Evolutionary conservation across 1,140 invertebrate genomes (phyloP).

Genomic region (Venustaconcha ellipsiformis): DNA sequence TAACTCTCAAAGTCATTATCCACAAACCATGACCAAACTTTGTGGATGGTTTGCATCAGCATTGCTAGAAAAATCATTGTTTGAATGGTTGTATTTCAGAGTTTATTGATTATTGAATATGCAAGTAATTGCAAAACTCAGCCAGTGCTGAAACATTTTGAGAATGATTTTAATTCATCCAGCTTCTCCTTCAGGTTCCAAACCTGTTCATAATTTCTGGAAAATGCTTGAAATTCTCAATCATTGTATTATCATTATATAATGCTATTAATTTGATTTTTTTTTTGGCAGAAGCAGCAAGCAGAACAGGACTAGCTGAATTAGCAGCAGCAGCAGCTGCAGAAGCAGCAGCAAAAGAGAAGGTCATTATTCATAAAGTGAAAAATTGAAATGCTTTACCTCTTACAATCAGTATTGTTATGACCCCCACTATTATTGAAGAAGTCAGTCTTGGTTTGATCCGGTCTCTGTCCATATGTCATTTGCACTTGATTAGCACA

Average conservation of each 20-base stretch:
- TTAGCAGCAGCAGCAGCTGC: conserved; percentile 15
- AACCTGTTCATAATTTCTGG: background rate
- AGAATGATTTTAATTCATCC: no score
- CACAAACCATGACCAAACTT: no score
- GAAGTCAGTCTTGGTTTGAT: background rate
- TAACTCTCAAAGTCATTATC: no score
- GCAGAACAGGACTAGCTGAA: conserved; percentile 26
- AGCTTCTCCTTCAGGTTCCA: no score
- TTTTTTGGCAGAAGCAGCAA: conserved; percentile 28
- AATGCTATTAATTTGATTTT: background rate
- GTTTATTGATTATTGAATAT: no score
- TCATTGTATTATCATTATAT: background rate
- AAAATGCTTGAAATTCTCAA: background rate
- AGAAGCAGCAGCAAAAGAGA: background rate
- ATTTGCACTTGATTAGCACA: no score
- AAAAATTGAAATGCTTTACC: background rate
- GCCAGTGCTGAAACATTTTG: no score
- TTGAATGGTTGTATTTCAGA: no score
- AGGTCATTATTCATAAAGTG: background rate
- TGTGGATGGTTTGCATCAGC: no score
- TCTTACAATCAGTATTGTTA: background rate
- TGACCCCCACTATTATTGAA: background rate
- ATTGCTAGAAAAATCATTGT: no score
- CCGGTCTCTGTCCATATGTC: background rate
- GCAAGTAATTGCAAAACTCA: no score